Evolutionary conservation across 2,888 invertebrate genomes (phyloP).

Genomic region (Pterobdella sp.): DNA sequence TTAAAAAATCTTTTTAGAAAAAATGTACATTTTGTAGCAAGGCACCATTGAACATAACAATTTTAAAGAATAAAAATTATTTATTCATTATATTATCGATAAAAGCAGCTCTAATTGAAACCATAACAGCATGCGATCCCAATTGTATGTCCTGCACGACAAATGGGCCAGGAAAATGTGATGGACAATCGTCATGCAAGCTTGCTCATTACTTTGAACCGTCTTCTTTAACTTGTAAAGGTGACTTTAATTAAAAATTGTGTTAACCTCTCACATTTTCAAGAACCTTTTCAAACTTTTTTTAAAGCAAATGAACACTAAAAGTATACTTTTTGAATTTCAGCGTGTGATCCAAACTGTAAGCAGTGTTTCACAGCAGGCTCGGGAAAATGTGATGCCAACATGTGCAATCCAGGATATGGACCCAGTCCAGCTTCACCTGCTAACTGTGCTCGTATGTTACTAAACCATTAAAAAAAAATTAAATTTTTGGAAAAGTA

Average conservation of each 20-base stretch:
- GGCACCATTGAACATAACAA: too few relatives aligned
- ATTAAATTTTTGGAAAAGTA: too few relatives aligned
- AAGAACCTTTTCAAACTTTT: neutral
- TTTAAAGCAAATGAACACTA: neutral
- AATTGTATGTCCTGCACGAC: slow-evolving; percentile 27
- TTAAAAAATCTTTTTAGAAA: too few relatives aligned
- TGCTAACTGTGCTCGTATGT: slow-evolving; percentile 17
- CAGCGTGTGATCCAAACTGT: slow-evolving; percentile 33
- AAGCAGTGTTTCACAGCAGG: slow-evolving; percentile 28
- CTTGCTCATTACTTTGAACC: slow-evolving; percentile 22
- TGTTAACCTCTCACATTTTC: neutral
- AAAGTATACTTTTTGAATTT: neutral
- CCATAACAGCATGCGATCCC: slow-evolving; percentile 31
- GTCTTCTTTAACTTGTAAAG: slow-evolving; percentile 26
- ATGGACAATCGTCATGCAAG: slow-evolving; percentile 26
- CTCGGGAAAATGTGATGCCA: slow-evolving; percentile 28
- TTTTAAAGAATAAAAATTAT: too few relatives aligned
- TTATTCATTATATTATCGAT: too few relatives aligned
- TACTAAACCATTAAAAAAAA: too few relatives aligned
- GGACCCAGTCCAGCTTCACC: slow-evolving; percentile 16
- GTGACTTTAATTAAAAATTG: slow-evolving; percentile 1
- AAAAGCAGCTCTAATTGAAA: too few relatives aligned
- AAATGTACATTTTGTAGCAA: too few relatives aligned
- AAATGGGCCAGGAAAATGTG: slow-evolving; percentile 33
- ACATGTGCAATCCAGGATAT: slow-evolving; percentile 25